Percentiles rank a stretch among this genome's conserved stretches.
These are phyloP conservation scores for Ceyx cyanopectus DNA, from an alignment of 2,113 vertebrate genomes.

Conservation along the genomic window DNA sequence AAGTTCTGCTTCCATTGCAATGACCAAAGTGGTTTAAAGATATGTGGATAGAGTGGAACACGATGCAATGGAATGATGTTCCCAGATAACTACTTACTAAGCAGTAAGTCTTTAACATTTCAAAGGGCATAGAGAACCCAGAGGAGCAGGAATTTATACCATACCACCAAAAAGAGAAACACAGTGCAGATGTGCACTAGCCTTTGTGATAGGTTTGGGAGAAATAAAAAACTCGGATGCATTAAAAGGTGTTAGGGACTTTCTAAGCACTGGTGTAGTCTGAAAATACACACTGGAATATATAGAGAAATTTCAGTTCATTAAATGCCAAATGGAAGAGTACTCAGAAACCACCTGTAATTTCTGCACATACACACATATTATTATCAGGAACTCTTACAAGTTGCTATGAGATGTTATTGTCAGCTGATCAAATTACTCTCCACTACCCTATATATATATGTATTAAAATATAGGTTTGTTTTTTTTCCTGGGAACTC, in stretches of 20 bases:
- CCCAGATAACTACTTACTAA: no score
- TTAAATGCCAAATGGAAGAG: background rate
- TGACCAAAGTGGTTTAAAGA: no score
- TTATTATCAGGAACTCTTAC: background rate
- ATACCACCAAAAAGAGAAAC: no score
- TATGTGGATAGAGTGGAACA: no score
- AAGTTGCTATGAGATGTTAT: background rate
- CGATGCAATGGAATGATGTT: no score
- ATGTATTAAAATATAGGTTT: background rate
- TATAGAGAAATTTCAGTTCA: no score
- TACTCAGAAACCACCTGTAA: background rate
- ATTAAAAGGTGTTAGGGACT: rapidly evolving
- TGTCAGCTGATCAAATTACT: background rate
- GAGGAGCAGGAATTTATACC: no score
- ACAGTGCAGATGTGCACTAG: no score
- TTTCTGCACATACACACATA: background rate
- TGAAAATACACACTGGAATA: background rate
- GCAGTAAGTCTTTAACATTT: no score
- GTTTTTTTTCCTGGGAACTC: background rate
- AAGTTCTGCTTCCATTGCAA: no score
- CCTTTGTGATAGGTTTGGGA: background rate
- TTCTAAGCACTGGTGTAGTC: background rate
- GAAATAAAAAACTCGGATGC: background rate
- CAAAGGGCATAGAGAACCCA: no score
- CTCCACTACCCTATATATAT: background rate